Evolutionary conservation across 1,140 invertebrate species (phyloP).

Genomic region (Bilobella aurantiaca): DNA sequence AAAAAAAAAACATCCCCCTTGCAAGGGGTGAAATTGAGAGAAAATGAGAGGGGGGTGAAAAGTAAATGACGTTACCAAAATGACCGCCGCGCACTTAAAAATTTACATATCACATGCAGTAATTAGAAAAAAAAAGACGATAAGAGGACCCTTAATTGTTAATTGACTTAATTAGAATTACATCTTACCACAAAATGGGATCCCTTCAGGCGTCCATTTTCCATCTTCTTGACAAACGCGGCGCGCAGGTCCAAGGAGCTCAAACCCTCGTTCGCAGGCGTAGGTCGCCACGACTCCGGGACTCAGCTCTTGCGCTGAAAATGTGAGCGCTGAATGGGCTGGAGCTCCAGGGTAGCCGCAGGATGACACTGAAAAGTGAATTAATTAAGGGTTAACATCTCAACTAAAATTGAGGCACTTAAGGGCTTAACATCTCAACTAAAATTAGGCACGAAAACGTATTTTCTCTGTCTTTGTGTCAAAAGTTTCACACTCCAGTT

Average conservation of each 20-base stretch:
- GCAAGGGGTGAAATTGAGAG: too few species aligned
- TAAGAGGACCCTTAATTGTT: constrained; percentile 19
- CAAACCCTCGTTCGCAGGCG: constrained; percentile 77
- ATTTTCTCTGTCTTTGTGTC: neutral
- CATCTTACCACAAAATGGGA: constrained; percentile 86
- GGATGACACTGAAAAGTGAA: constrained; percentile 17
- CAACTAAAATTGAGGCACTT: neutral
- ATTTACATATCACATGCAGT: neutral
- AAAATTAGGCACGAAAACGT: neutral
- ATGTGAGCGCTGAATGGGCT: constrained; percentile 68
- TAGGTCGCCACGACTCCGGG: constrained; percentile 70
- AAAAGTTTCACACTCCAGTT: neutral
- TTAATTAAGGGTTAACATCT: neutral
- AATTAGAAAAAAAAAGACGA: neutral
- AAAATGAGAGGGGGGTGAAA: too few species aligned
- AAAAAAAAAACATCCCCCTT: too few species aligned
- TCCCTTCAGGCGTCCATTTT: constrained; percentile 77
- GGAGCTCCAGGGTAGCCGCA: constrained; percentile 69
- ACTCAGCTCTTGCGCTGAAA: constrained; percentile 56
- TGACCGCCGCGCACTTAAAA: neutral
- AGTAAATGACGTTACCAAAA: too few species aligned
- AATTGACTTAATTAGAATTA: neutral
- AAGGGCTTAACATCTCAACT: neutral
- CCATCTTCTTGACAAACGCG: constrained; percentile 63
- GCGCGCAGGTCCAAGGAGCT: constrained; percentile 71